phyloP scores from a whole-genome alignment of 2,797 vertebrate genomes.

The Danio tinwini region DNA sequence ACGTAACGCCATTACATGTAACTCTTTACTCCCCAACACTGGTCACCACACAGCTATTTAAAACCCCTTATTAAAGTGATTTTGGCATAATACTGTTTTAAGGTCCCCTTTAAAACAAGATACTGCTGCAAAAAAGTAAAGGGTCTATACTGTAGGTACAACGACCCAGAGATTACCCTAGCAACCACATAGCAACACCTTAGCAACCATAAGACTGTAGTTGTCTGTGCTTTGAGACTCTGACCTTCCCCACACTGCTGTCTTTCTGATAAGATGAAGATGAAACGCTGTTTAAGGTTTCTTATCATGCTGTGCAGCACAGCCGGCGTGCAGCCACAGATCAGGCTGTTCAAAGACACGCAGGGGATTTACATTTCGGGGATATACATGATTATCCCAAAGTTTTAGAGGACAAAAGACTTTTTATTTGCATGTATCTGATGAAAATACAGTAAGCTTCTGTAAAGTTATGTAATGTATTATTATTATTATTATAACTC shows the following conservation, averaged over 20 bases:
- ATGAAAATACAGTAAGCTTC: neutral
- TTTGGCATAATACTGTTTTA: too few species aligned
- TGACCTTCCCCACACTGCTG: conserved; percentile 14
- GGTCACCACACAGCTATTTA: too few species aligned
- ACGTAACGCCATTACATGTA: too few species aligned
- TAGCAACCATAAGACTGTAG: neutral
- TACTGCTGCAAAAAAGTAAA: too few species aligned
- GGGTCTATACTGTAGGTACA: too few species aligned
- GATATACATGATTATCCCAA: neutral
- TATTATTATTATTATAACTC: too few species aligned
- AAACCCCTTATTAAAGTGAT: too few species aligned
- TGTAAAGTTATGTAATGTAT: too few species aligned
- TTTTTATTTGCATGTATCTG: neutral
- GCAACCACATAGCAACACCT: too few species aligned
- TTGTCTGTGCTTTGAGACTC: neutral
- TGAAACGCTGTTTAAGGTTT: conserved; percentile 35
- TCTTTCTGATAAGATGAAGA: conserved; percentile 23
- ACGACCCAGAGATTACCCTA: too few species aligned
- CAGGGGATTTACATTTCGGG: conserved; percentile 38
- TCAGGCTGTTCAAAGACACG: conserved; percentile 19
- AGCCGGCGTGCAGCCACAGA: conserved; percentile 23
- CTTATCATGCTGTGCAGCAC: conserved; percentile 25
- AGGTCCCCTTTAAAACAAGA: too few species aligned
- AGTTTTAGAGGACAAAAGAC: neutral
- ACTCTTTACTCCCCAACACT: too few species aligned